phyloP scores from a whole-genome alignment of 2,113 vertebrate species.

The Chrysochloris asiatica region DNA sequence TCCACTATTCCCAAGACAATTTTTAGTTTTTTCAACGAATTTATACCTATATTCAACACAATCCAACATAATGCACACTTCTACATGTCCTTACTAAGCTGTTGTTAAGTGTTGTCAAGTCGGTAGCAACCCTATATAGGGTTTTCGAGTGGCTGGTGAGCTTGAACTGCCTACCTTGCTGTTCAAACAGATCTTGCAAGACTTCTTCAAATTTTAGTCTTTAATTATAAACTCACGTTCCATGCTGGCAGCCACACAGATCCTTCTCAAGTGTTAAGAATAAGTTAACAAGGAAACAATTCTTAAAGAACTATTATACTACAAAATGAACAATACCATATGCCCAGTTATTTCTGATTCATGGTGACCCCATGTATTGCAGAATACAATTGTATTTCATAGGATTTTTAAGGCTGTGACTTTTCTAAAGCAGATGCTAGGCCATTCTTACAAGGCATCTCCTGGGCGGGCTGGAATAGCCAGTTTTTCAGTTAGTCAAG shows the following conservation, averaged over 20 bases:
- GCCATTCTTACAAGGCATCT: background rate
- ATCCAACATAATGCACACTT: background rate
- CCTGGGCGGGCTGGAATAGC: background rate
- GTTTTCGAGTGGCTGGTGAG: no score
- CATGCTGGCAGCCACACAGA: background rate
- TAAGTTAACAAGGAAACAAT: background rate
- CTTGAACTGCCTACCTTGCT: no score
- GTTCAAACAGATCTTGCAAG: background rate
- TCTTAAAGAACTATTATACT: background rate
- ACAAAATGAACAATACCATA: background rate
- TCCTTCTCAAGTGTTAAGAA: background rate
- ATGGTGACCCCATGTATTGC: background rate
- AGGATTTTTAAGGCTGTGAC: background rate
- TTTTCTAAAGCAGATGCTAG: background rate
- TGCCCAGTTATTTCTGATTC: background rate
- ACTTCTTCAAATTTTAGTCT: background rate
- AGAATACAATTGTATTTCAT: background rate
- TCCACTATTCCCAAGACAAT: background rate
- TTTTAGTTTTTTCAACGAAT: background rate
- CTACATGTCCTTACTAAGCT: background rate
- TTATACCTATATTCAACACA: background rate
- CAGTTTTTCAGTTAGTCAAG: background rate
- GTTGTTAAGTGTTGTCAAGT: no score
- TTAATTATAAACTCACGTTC: conserved; percentile 26
- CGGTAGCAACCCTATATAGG: no score